These are phyloP conservation scores for Procambarus clarkii DNA, from an alignment of 1,140 invertebrate species.

Conservation along the genomic window DNA sequence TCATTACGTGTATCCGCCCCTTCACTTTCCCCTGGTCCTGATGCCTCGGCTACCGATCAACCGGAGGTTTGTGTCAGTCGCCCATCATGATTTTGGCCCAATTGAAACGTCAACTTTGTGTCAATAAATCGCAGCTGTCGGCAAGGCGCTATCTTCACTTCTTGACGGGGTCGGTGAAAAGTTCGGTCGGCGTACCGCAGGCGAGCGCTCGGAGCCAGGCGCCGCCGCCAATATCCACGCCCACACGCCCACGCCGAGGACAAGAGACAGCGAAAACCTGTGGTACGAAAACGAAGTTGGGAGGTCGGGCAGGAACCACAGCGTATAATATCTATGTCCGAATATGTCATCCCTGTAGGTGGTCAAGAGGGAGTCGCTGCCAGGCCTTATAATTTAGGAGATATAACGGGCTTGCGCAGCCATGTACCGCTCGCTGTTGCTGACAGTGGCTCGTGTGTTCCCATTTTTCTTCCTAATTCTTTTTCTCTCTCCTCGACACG, in stretches of 20 bases:
- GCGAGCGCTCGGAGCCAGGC: background rate
- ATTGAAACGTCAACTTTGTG: slow-evolving; percentile 53
- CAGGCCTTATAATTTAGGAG: background rate
- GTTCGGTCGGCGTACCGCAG: background rate
- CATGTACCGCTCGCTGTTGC: background rate
- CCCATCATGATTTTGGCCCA: slow-evolving; percentile 24
- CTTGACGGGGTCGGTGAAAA: no score
- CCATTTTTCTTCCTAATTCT: background rate
- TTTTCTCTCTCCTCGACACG: slow-evolving; percentile 11
- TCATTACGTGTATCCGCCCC: background rate
- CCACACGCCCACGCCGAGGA: background rate
- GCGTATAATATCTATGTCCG: slow-evolving; percentile 49
- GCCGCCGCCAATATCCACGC: no score
- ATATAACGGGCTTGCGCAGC: background rate
- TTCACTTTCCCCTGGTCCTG: background rate
- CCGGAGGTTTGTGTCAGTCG: no score
- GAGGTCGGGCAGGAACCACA: slow-evolving; percentile 20
- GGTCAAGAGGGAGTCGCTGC: slow-evolving; percentile 30
- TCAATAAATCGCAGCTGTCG: slow-evolving; percentile 54
- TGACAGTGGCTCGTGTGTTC: slow-evolving; percentile 1
- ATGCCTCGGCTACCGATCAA: background rate
- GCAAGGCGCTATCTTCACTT: background rate
- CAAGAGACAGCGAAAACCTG: slow-evolving; percentile 2
- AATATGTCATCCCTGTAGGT: slow-evolving; percentile 42
- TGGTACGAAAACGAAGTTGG: slow-evolving; percentile 1